These are phyloP conservation scores for Eleutherodactylus coqui DNA, from an alignment of 2,797 vertebrate species.

Conservation along the genomic window DNA sequence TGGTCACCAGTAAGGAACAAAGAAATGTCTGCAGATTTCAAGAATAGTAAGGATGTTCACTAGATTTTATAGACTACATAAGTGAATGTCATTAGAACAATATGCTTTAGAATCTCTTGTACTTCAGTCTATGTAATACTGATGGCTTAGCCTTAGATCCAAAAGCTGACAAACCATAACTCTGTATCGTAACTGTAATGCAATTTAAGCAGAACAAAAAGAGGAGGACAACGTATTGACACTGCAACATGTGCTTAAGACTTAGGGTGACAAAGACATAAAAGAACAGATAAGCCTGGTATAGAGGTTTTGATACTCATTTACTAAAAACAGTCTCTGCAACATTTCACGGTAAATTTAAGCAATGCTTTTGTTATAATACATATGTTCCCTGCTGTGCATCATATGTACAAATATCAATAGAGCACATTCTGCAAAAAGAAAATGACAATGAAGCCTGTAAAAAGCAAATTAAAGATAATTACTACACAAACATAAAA, in stretches of 20 bases:
- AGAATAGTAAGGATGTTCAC: not conserved
- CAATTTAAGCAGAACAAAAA: conserved; percentile 47
- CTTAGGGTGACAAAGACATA: conserved; percentile 23
- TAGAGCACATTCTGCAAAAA: not conserved
- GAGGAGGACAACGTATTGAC: conserved; percentile 36
- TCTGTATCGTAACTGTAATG: conserved; percentile 8
- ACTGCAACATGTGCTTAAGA: conserved; percentile 19
- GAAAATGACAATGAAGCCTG: not conserved
- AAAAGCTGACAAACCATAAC: conserved; percentile 36
- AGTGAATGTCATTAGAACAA: conserved; percentile 35
- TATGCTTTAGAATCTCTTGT: conserved; percentile 37
- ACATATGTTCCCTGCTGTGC: not conserved
- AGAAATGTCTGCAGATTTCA: conserved; percentile 8
- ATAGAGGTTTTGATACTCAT: conserved; percentile 27
- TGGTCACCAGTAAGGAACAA: no score
- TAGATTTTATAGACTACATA: conserved; percentile 19
- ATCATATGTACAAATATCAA: not conserved
- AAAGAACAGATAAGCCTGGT: conserved; percentile 28
- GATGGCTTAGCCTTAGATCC: conserved; percentile 35
- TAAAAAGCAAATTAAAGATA: not conserved
- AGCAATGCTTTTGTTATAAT: not conserved
- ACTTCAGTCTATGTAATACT: conserved; percentile 24
- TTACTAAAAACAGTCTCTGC: conserved; percentile 21
- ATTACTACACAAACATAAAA: not conserved
- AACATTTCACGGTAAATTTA: conserved; percentile 43